Evolutionary conservation across 92 coral and sea anemone genomes (phyloP).

Genomic region (Pocillopora grandis): DNA sequence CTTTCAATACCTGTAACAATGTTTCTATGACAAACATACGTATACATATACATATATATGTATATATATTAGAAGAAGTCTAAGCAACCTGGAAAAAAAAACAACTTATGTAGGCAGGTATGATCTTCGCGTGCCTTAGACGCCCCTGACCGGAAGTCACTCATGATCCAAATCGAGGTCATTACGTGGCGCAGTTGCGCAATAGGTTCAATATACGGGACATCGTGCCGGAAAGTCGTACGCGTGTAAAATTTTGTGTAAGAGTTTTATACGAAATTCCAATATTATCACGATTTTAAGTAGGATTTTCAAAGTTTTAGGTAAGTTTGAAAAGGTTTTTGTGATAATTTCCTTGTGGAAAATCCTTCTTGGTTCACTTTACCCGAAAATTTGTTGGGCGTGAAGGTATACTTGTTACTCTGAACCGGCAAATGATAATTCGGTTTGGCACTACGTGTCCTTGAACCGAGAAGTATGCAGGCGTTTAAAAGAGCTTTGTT

Average conservation of each 20-base stretch:
- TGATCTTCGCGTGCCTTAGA: no score
- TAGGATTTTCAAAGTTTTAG: constrained; percentile 40
- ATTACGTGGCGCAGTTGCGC: constrained; percentile 99
- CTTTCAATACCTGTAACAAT: no score
- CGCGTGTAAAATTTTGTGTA: constrained; percentile 72
- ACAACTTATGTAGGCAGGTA: no score
- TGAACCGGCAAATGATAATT: constrained; percentile 23
- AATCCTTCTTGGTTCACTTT: background rate
- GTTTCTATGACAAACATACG: no score
- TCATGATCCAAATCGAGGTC: constrained; percentile 19
- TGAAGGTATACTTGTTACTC: background rate
- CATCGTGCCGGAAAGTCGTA: constrained; percentile 56
- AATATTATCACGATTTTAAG: constrained; percentile 28
- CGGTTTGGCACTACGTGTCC: constrained; percentile 32
- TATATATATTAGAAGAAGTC: no score
- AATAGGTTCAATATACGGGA: constrained; percentile 82
- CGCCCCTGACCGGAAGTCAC: background rate
- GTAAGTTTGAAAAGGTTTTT: constrained; percentile 18
- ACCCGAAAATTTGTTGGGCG: background rate
- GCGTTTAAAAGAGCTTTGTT: background rate
- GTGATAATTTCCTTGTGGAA: background rate
- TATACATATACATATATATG: no score
- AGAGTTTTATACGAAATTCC: constrained; percentile 42
- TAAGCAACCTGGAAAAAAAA: no score
- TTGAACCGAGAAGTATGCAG: constrained; percentile 16